Base-by-base conservation (phyloP, 2,888 invertebrate species). In the Leucania comma region DNA sequence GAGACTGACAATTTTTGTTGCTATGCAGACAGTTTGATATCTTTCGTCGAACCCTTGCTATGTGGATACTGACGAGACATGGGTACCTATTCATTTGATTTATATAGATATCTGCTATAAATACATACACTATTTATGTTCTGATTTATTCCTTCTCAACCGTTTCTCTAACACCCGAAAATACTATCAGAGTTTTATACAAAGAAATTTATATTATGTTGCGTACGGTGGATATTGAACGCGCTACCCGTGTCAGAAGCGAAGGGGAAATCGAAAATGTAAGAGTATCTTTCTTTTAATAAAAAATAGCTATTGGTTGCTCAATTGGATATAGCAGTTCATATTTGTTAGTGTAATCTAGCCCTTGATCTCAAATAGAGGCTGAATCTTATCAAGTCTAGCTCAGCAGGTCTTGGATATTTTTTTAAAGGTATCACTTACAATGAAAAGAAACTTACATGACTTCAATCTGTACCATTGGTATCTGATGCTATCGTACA, bases 401-500 rank as follows among this genome's bases (percentile, higher is more conserved):
- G 3, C 6, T n/a, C 17, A 54, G 2, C 4, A 4, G 24, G 12
- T 50, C 4, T 10, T 38, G 10, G 20, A 50, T 38, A 20, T n/a
- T 3, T 8, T 29, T 5, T 17, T 35, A n/a, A n/a, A n/a, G n/a
- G 9, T 24, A 9, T 4, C 2, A 3, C 3, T 29, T 48, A 26
- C 6, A 29, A 46, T 29, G 14, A 38, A 32, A 46, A 26, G 8
- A 20, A 62, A 95, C 95, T 95, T 76, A 95, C 95, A 95, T 88
- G 92, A 91, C 82, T 94, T 94, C 46, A 95, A 82, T 64, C 72
- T 90, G 67, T 91, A 93, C 95, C 94, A 95, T 70, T 92, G 90
- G 78, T 93, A 89, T 75, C 90, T 90, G 3, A 94, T 72, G 2
- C 85, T 78, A 70, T 92, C 89, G 68, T 87, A 89, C 71, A 93